Conservation (phyloP, 2,113 vertebrate species). For the Spheniscus mendiculus region DNA sequence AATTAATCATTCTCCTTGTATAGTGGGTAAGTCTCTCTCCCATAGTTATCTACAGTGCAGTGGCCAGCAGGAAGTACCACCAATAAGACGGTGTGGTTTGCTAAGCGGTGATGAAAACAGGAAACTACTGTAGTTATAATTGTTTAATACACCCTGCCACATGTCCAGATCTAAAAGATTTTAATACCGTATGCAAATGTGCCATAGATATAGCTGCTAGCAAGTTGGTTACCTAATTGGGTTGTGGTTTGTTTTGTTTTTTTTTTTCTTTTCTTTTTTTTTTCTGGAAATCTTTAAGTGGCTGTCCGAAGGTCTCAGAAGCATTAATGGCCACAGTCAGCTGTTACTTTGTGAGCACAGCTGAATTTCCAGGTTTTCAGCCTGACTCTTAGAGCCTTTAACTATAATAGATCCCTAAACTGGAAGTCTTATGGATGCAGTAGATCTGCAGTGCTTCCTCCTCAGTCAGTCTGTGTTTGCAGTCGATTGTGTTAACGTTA, state of each 20-base stretch:
- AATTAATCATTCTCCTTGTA: slow-evolving; percentile 42
- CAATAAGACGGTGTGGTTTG: slow-evolving; percentile 63
- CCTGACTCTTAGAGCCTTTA: slow-evolving; percentile 34
- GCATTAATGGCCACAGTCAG: slow-evolving; percentile 23
- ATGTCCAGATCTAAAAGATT: slow-evolving; percentile 56
- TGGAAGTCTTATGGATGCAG: slow-evolving; percentile 7
- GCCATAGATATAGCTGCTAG: slow-evolving; percentile 67
- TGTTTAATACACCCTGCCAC: slow-evolving; percentile 61
- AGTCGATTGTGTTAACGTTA: not conserved
- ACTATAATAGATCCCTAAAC: slow-evolving; percentile 1
- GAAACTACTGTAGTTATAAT: slow-evolving; percentile 57
- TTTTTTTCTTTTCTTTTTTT: not conserved
- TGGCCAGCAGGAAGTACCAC: slow-evolving; percentile 67
- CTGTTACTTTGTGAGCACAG: not conserved
- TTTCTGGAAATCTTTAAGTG: slow-evolving; percentile 17
- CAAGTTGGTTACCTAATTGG: slow-evolving; percentile 48
- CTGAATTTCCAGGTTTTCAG: slow-evolving; percentile 18
- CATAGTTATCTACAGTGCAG: slow-evolving; percentile 76
- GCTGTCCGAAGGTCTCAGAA: slow-evolving; percentile 16
- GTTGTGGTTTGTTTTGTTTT: no score
- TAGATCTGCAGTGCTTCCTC: slow-evolving; percentile 48
- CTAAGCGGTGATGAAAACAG: slow-evolving; percentile 71
- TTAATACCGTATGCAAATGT: slow-evolving; percentile 26
- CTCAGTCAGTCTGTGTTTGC: not conserved
- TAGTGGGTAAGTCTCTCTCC: slow-evolving; percentile 50